These are phyloP conservation scores for Junco hyemalis DNA, from an alignment of 2,113 vertebrate genomes.

Conservation along the genomic window DNA sequence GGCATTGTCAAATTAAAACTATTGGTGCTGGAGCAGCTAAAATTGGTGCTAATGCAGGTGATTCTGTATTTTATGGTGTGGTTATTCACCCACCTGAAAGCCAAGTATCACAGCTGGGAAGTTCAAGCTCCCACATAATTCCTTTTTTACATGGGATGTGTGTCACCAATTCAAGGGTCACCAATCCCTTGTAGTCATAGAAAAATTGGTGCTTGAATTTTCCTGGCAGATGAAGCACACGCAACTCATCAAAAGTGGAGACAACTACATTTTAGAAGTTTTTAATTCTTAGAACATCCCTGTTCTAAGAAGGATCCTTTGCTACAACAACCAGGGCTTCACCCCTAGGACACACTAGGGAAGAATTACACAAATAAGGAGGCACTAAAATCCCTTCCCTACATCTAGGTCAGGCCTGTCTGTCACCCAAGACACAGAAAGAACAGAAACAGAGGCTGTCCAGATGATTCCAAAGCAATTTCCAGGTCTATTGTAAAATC, in stretches of 20 bases:
- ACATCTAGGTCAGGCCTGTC: background rate
- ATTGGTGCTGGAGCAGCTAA: background rate
- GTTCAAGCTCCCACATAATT: background rate
- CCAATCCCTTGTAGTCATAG: too few species aligned
- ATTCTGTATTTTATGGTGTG: background rate
- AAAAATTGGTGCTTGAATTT: background rate
- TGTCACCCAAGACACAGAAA: background rate
- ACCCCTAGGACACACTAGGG: accelerated
- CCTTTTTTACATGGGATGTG: background rate
- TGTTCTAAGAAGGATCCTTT: background rate
- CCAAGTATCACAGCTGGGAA: background rate
- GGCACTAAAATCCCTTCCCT: background rate
- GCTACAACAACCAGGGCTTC: accelerated
- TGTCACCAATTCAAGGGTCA: background rate
- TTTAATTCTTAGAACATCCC: background rate
- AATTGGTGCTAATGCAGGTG: background rate
- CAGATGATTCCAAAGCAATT: background rate
- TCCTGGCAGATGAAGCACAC: background rate
- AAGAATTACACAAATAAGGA: background rate
- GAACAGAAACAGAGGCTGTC: background rate
- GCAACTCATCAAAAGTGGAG: background rate
- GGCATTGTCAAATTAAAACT: background rate
- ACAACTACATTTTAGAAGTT: background rate
- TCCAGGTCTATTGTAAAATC: background rate
- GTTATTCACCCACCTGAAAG: background rate